Evolutionary conservation across 2,113 vertebrate genomes (phyloP), one percentile per base, ranked within the genome.

Genomic region (Rynchops niger): DNA sequence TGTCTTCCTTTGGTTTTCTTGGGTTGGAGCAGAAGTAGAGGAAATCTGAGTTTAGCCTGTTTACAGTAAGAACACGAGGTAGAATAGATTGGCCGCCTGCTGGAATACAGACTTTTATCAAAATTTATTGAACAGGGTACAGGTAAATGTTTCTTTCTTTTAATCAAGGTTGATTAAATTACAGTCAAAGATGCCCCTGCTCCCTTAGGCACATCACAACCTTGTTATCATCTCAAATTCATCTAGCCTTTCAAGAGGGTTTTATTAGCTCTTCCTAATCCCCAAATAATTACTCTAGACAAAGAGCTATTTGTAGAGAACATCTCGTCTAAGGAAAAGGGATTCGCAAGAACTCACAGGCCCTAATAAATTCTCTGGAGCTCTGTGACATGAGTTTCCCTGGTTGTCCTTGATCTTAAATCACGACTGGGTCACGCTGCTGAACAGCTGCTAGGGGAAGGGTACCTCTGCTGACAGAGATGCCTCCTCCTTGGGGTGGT

Each of bases 231-330:
- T 96, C 97, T 97, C 93, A 97, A 83, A 98, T 97, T 95, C 96
- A 97, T 93, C 96, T 93, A 96, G 83, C 95, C 95, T 97, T 97
- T 92, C 83, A 92, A 94, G 93, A 71, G 91, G 94, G 80, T 97
- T 97, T 95, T 97, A 96, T 97, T 98, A 97, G 96, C 87, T 74
- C 91, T 92, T 93, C 96, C 82, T 97, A 97, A 98, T 98, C 97
- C 97, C 96, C 92, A 97, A 97, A 94, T 98, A 98, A 98, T 98
- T 97, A 95, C 91, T 95, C 55, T 45, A 93, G 92, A 90, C 71
- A 69, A 42, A 90, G 88, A 96, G 80, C 76, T 96, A 66, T 93
- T 98, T 97, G 94, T 52, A 80, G 93, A 95, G 90, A 96, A 87
- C 87, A 77, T 97, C 88, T 80, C 88, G 90, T 88, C 73, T 63